A percentile compares a stretch with the other conserved stretches of the same genome.
These are phyloP conservation scores for Leguminivora glycinivorella DNA, from an alignment of 1,140 invertebrate species.

Conservation along the genomic window DNA sequence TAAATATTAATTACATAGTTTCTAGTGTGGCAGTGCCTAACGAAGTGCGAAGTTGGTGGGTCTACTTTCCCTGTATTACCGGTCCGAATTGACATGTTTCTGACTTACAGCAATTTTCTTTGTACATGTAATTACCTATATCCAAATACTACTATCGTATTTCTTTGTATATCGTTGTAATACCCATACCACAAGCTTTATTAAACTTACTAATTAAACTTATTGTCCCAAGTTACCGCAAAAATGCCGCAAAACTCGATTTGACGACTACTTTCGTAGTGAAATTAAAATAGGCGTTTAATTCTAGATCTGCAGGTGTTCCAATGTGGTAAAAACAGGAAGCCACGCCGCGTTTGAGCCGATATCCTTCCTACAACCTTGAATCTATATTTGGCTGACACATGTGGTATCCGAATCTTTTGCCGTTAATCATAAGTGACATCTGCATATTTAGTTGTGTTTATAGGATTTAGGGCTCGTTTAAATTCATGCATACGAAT, in stretches of 20 bases:
- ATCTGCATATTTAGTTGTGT: neutral
- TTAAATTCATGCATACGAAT: neutral
- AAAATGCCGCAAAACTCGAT: neutral
- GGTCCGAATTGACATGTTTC: no score
- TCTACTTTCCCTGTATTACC: no score
- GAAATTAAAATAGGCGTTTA: neutral
- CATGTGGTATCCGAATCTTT: constrained; percentile 2
- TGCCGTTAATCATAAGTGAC: neutral
- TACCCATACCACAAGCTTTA: no score
- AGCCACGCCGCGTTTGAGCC: constrained; percentile 11
- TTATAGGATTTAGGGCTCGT: neutral
- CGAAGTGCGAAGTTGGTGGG: no score
- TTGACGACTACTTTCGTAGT: neutral
- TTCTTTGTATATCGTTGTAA: no score
- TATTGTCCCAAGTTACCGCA: no score
- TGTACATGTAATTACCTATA: no score
- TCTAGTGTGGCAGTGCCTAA: no score
- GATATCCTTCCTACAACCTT: constrained; percentile 30
- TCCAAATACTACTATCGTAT: no score
- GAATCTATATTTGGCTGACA: constrained; percentile 25
- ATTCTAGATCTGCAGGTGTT: neutral
- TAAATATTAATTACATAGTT: no score
- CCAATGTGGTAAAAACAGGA: constrained; percentile 3
- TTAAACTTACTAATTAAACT: no score
- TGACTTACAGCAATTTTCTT: no score